A percentile compares a stretch with the other conserved stretches of the same genome.
phyloP scores from a whole-genome alignment of 35 echinoderm and acorn worm species.

The Diadema setosum region DNA sequence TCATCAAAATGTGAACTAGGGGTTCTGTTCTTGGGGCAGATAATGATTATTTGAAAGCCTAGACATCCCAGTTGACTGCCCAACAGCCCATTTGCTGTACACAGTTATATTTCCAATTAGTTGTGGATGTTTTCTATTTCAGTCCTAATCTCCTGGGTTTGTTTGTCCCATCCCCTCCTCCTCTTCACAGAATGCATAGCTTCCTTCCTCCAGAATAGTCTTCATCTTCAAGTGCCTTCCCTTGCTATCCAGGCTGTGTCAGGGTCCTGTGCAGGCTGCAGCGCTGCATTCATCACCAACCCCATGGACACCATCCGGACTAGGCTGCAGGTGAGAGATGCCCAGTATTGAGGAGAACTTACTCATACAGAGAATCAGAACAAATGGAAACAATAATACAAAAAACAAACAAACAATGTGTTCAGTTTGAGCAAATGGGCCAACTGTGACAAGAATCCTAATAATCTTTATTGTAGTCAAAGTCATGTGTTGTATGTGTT shows the following conservation, averaged over 20 bases:
- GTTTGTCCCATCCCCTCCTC: neutral
- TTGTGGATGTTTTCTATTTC: neutral
- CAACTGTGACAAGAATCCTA: no score
- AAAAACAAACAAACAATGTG: no score
- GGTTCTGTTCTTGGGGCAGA: no score
- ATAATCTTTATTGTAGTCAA: no score
- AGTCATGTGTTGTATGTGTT: no score
- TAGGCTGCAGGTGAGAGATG: constrained; percentile 74
- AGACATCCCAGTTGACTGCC: no score
- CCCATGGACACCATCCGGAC: constrained; percentile 97
- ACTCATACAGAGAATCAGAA: neutral
- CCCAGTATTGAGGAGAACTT: no score
- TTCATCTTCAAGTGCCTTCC: constrained; percentile 47
- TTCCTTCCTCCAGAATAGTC: constrained; percentile 28
- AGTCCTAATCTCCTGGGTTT: neutral
- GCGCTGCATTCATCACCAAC: constrained; percentile 75
- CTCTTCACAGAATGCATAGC: constrained; percentile 63
- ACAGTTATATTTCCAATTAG: no score
- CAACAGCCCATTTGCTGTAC: no score
- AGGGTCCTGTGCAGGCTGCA: constrained; percentile 63
- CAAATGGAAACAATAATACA: neutral
- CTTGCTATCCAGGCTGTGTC: constrained; percentile 77
- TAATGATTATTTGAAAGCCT: no score
- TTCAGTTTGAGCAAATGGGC: no score
- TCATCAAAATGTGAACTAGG: no score